phyloP scores from a whole-genome alignment of 2,113 vertebrate species.

The Phylloscopus trochilus region DNA sequence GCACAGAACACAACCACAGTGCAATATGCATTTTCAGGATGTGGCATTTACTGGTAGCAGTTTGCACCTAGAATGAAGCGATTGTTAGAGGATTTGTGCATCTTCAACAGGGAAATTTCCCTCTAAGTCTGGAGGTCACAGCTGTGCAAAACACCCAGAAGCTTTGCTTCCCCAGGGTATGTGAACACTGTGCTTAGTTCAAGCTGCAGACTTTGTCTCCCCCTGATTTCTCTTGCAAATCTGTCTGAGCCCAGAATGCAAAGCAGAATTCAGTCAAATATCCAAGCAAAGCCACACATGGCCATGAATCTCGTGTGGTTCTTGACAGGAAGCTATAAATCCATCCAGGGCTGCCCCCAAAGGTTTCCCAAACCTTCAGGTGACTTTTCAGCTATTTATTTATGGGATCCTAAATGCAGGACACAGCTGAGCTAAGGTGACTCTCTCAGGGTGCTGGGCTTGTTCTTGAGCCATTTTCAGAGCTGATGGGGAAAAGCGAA shows the following conservation, averaged over 20 bases:
- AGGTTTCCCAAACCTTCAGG: background rate
- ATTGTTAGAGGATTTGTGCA: background rate
- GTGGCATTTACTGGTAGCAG: background rate
- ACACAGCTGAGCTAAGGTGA: background rate
- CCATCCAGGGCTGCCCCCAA: background rate
- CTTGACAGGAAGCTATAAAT: background rate
- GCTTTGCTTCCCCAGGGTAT: background rate
- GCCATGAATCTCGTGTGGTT: background rate
- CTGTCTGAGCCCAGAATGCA: background rate
- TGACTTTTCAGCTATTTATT: background rate
- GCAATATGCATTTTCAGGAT: background rate
- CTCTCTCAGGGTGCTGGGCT: background rate
- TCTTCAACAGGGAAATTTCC: background rate
- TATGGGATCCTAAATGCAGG: background rate
- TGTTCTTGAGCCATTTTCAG: background rate
- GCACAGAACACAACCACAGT: background rate
- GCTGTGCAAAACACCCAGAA: background rate
- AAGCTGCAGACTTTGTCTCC: background rate
- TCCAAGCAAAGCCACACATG: background rate
- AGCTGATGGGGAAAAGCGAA: background rate
- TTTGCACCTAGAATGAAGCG: background rate
- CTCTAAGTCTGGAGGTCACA: background rate
- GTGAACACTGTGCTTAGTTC: background rate
- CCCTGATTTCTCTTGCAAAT: background rate
- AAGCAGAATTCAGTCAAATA: background rate